Conservation (phyloP, 2,888 invertebrate species). For the Ennomos fuscantarius region DNA sequence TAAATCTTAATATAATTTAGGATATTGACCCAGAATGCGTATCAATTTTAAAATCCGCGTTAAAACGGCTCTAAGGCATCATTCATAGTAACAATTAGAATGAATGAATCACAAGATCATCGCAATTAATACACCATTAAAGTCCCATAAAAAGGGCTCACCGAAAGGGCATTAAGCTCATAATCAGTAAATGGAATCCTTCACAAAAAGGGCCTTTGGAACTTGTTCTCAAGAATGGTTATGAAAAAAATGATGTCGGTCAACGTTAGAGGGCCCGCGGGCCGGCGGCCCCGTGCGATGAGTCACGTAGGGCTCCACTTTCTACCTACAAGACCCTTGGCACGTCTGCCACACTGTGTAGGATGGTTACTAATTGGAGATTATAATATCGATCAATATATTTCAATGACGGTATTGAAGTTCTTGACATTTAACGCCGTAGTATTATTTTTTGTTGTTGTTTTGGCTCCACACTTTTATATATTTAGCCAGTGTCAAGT, state of each 20-base stretch:
- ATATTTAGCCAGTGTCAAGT: too few species aligned
- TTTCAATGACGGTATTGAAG: too few species aligned
- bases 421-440: too few species aligned
- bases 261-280: conserved; percentile 9
- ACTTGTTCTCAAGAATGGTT: conserved; percentile 14
- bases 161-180: neutral
- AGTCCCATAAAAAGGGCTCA: neutral
- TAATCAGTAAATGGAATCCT: neutral
- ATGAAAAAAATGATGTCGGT: conserved; percentile 17
- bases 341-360: conserved; percentile 29
- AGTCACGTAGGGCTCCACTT: conserved; percentile 33
- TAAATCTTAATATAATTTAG: too few species aligned
- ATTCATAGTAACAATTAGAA: too few species aligned
- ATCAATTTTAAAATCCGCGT: too few species aligned
- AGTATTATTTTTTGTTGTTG: too few species aligned
- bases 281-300: conserved; percentile 12
- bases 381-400: too few species aligned
- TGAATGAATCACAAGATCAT: neutral
- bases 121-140: neutral
- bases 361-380: neutral
- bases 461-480: too few species aligned
- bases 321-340: conserved; percentile 20
- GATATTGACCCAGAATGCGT: too few species aligned
- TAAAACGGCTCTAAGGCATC: too few species aligned
- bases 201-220: conserved; percentile 4